phyloP scores from a whole-genome alignment of 2,113 vertebrate genomes.

The Fregata magnificens region DNA sequence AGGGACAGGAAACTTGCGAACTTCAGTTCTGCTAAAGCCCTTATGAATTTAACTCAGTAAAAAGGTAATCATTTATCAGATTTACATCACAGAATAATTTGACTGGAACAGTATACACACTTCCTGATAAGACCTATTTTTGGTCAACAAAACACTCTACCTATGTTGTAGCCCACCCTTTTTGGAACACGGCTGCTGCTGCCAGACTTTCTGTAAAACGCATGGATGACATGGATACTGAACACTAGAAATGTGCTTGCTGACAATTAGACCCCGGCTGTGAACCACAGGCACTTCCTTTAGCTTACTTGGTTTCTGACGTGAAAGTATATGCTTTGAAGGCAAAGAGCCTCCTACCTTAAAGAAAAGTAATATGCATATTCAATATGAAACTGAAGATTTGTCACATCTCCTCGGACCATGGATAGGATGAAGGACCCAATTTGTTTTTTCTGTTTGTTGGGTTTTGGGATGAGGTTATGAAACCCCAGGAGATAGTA shows the following conservation, averaged over 20 bases:
- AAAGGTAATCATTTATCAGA: background rate
- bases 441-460: background rate
- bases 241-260: background rate
- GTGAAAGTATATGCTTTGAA: background rate
- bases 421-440: rapidly evolving
- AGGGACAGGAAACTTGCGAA: background rate
- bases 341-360: background rate
- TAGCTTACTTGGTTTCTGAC: background rate
- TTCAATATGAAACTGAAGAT: background rate
- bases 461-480: background rate
- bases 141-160: background rate
- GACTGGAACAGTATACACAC: background rate
- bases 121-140: background rate
- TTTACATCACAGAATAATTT: background rate
- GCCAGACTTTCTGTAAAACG: background rate
- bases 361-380: background rate
- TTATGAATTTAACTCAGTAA: background rate
- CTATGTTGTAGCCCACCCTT: background rate
- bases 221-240: background rate
- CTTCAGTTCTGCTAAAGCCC: background rate
- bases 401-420: background rate
- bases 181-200: background rate
- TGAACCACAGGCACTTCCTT: background rate
- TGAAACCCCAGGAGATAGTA: background rate
- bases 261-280: background rate